These are phyloP conservation scores for Drosophila subquinaria DNA, from an alignment of 2,888 invertebrate species.

Conservation along the genomic window DNA sequence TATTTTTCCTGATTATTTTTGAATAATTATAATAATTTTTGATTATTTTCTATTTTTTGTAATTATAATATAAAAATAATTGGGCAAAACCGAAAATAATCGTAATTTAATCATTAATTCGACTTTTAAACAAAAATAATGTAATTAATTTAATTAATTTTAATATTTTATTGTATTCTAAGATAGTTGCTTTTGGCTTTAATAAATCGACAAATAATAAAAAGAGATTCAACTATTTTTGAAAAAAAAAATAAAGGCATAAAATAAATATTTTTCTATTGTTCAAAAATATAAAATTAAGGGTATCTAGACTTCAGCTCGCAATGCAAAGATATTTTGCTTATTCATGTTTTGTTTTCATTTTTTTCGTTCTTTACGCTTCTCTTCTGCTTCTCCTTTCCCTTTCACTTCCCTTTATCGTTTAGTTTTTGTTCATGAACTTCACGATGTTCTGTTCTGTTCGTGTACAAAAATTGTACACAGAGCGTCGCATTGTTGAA, in stretches of 20 bases:
- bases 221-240: neutral
- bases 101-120: no score
- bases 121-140: no score
- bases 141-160: no score
- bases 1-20: no score
- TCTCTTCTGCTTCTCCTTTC: slow-evolving; percentile 13
- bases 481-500: slow-evolving; percentile 55
- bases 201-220: neutral
- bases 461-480: slow-evolving; percentile 32
- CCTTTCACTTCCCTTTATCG: slow-evolving; percentile 4
- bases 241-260: no score
- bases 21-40: no score
- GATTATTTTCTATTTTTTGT: no score
- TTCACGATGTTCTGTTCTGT: slow-evolving; percentile 51
- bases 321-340: neutral
- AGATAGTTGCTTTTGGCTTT: no score
- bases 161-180: neutral
- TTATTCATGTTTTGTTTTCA: slow-evolving; percentile 41
- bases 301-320: slow-evolving; percentile 30
- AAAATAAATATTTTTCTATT: no score
- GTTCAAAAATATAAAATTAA: neutral
- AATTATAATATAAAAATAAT: no score
- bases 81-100: no score
- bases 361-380: slow-evolving; percentile 17
- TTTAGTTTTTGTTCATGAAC: slow-evolving; percentile 68